These are phyloP conservation scores for Aphidius ervi DNA, from an alignment of 1,140 invertebrate genomes.

Conservation along the genomic window DNA sequence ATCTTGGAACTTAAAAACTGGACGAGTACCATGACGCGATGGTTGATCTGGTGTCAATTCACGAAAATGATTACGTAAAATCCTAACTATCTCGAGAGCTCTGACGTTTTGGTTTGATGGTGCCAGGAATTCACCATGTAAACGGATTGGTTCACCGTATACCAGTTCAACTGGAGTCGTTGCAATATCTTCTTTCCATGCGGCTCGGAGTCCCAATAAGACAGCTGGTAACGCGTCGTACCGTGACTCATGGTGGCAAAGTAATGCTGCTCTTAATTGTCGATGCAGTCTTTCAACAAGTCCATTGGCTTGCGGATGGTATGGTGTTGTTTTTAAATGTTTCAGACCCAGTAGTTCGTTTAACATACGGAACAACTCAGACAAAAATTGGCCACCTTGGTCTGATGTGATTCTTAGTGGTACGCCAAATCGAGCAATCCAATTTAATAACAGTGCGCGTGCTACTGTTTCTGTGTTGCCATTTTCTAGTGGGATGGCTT, in stretches of 20 bases:
- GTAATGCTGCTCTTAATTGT: slow-evolving; percentile 30
- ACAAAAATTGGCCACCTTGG: slow-evolving; percentile 6
- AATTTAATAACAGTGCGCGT: slow-evolving; percentile 27
- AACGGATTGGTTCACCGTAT: slow-evolving; percentile 31
- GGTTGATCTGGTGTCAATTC: too few species aligned
- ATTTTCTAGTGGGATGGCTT: slow-evolving; percentile 27
- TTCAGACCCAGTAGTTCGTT: slow-evolving; percentile 26
- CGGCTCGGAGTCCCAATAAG: slow-evolving; percentile 39
- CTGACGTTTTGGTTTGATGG: background rate
- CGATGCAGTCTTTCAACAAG: slow-evolving; percentile 31
- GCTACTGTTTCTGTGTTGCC: slow-evolving; percentile 25
- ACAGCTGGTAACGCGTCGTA: slow-evolving; percentile 38
- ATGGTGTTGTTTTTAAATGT: slow-evolving; percentile 34
- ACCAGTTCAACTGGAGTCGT: slow-evolving; percentile 35
- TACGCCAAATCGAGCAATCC: slow-evolving; percentile 32
- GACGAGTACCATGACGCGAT: too few species aligned
- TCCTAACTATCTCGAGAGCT: too few species aligned
- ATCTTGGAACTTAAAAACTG: too few species aligned
- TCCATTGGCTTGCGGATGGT: slow-evolving; percentile 37
- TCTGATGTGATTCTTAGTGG: slow-evolving; percentile 22
- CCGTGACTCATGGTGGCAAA: slow-evolving; percentile 32
- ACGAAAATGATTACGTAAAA: too few species aligned
- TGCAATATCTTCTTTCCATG: slow-evolving; percentile 37
- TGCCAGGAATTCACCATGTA: slow-evolving; percentile 30
- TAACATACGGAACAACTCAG: slow-evolving; percentile 28